Evolutionary conservation across 2,797 vertebrate species (phyloP).

Genomic region (Heteromormyrus szaboi): DNA sequence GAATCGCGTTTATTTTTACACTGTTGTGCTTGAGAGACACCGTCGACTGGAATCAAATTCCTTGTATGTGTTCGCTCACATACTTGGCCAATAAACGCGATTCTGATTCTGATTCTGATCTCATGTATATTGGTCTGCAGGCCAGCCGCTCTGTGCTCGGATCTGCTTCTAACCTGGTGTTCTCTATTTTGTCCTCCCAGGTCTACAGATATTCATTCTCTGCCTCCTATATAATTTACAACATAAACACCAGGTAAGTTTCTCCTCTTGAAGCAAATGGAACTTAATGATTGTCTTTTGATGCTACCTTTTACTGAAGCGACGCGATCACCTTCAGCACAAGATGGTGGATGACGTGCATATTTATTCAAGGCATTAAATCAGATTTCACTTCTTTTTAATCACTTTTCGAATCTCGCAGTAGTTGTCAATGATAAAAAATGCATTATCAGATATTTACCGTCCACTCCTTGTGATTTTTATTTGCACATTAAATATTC

Average conservation of each 20-base stretch:
- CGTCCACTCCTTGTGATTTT: not conserved
- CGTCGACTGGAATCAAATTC: too few relatives aligned
- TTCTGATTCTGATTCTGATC: too few relatives aligned
- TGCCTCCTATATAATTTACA: slow-evolving; percentile 72
- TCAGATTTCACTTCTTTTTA: not conserved
- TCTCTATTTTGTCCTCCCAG: slow-evolving; percentile 34
- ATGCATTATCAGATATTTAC: not conserved
- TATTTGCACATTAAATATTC: not conserved
- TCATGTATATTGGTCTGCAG: not conserved
- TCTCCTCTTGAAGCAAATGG: not conserved
- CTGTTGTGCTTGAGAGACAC: too few relatives aligned
- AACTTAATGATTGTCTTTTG: not conserved
- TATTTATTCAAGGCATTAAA: not conserved
- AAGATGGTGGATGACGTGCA: too few relatives aligned
- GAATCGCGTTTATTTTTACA: too few relatives aligned
- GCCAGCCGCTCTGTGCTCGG: not conserved
- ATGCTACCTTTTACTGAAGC: not conserved
- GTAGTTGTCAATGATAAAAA: not conserved
- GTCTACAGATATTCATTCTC: slow-evolving; percentile 66
- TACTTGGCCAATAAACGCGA: too few relatives aligned
- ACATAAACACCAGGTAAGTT: slow-evolving; percentile 64
- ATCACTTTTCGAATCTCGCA: not conserved
- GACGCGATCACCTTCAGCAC: not conserved
- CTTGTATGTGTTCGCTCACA: too few relatives aligned
- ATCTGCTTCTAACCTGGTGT: not conserved